Evolutionary conservation across 2,797 vertebrate species (phyloP).

Genomic region (Novumbra hubbsi): DNA sequence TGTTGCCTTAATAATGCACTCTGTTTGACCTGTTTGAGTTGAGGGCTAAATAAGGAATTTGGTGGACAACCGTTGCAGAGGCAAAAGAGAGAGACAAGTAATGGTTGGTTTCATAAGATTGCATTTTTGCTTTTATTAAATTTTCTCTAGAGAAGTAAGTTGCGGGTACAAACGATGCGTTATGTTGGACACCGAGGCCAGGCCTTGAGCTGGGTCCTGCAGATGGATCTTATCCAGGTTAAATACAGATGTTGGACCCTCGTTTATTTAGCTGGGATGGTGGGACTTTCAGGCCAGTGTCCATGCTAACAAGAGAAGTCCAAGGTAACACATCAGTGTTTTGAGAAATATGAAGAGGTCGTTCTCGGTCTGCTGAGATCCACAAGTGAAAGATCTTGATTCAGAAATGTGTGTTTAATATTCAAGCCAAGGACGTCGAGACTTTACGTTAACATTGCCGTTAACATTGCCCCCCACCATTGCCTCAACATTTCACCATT

Average conservation of each 20-base stretch:
- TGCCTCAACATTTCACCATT: too few species aligned
- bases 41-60: background rate
- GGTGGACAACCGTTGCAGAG: slow-evolving; percentile 8
- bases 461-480: too few species aligned
- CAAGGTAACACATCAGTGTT: slow-evolving; percentile 12
- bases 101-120: slow-evolving; percentile 26
- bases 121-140: slow-evolving; percentile 42
- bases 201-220: slow-evolving; percentile 33
- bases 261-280: slow-evolving; percentile 37
- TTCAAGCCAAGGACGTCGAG: too few species aligned
- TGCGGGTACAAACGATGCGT: slow-evolving; percentile 42
- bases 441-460: too few species aligned
- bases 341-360: slow-evolving; percentile 17
- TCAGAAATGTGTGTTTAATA: too few species aligned
- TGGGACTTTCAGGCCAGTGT: slow-evolving; percentile 19
- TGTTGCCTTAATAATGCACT: background rate
- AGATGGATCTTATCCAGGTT: slow-evolving; percentile 50
- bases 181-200: slow-evolving; percentile 32
- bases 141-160: slow-evolving; percentile 44
- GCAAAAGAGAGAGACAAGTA: slow-evolving; percentile 39
- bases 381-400: background rate
- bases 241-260: slow-evolving; percentile 59
- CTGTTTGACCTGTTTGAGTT: background rate
- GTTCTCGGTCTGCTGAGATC: slow-evolving; percentile 23
- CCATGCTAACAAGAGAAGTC: slow-evolving; percentile 27